A percentile compares a stretch with the other conserved stretches of the same genome.
Conservation (phyloP, 2,113 vertebrate genomes). For the Thymallus thymallus region DNA sequence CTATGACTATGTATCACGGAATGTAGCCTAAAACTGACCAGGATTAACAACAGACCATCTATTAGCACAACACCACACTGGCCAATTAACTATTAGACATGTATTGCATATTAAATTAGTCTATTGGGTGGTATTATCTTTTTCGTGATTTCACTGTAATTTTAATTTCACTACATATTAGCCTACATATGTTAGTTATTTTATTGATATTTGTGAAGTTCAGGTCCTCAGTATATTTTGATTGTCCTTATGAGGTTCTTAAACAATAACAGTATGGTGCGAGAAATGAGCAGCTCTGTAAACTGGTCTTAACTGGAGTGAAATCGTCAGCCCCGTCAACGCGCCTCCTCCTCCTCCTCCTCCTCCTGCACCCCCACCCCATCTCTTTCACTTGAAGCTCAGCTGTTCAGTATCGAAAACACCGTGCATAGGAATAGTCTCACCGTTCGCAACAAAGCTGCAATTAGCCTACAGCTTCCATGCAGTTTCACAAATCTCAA, state of each 20-base stretch:
- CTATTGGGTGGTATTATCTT: too few relatives aligned
- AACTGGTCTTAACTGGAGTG: slow-evolving; percentile 82
- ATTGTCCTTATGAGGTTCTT: neutral
- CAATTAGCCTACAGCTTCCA: neutral
- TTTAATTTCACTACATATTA: too few relatives aligned
- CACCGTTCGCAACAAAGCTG: neutral
- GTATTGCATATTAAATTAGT: too few relatives aligned
- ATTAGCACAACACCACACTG: too few relatives aligned
- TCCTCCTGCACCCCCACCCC: neutral
- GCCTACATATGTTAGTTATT: too few relatives aligned
- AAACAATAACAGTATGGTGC: slow-evolving; percentile 49
- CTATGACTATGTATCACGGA: too few relatives aligned
- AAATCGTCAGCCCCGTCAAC: slow-evolving; percentile 55
- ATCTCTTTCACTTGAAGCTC: slow-evolving; percentile 42
- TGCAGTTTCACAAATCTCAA: neutral
- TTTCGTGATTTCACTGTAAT: too few relatives aligned
- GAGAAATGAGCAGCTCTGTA: slow-evolving; percentile 42
- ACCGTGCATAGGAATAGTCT: neutral
- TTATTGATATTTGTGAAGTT: too few relatives aligned
- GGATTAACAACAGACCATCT: too few relatives aligned
- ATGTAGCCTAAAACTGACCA: too few relatives aligned
- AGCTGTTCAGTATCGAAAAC: slow-evolving; percentile 67
- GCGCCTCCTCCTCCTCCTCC: slow-evolving; percentile 1
- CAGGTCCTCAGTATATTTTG: neutral
- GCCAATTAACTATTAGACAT: too few relatives aligned